Base-by-base conservation (phyloP, 2,113 vertebrate genomes). In the Perca fluviatilis region DNA sequence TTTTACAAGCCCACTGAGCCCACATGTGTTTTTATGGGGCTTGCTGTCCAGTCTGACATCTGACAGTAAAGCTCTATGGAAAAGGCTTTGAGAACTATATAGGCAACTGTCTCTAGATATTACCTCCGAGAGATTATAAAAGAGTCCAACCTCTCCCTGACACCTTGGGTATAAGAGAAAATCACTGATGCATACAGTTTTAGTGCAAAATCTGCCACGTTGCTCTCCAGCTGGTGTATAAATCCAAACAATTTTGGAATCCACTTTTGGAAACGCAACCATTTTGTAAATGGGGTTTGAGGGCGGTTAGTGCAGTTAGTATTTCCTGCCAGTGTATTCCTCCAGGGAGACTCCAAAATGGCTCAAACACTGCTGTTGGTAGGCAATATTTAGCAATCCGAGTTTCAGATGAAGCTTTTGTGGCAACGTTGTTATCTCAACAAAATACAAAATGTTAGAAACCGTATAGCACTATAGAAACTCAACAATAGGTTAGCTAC, bases 1-100 rank as follows among this genome's bases (percentile, higher is more conserved):
- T 49, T 80, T 62, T 66, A 76, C 56, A 81, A 69, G 79, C 47
- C 57, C 66, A 60, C 69, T 23, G 19, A 86, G 57, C 47, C 78
- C 60, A 62, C 64, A 60, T 77, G 67, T 85, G 79, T 57, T 80
- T 67, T 74, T 64, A 75, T 14, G 23, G 51, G 50, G 36, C 25
- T 47, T 23, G 46, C 43, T 69, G 73, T 60, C 30, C 47, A 40
- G 43, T 25, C 79, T 70, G 40, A 43, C 40, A 0, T 40, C 30
- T 40, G 36, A 25, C 46, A 65, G 27, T 21, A 47, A 53, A 57
- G 50, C 30, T 60, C 15, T 46, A 4, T 47, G 11, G 12, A 65
- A 73, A 43, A 3, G 3, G 51, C 23, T 53, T 46, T 60, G 33
- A 47, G 57, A 43, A 10, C 40, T 43, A 43, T 43, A 43, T 43